Conservation (phyloP, 1,140 invertebrate species). For the Drosophila lacertosa region DNA sequence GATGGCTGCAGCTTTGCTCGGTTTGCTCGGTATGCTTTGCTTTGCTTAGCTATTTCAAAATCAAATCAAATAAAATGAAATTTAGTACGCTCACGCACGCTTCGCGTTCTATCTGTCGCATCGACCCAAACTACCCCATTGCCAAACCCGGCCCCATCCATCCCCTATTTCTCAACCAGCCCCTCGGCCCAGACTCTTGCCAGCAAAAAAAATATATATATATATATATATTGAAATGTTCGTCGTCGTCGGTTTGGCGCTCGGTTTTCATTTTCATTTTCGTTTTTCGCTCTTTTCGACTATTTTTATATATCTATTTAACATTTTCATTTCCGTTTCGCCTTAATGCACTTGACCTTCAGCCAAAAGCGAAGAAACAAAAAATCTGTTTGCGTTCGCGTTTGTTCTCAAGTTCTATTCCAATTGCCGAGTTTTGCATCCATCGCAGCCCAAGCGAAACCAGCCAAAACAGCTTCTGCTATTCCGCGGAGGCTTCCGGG, state of each 20-base stretch:
- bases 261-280: conserved; percentile 43
- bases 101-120: conserved; percentile 4
- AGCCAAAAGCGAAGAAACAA: conserved; percentile 23
- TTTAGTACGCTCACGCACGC: conserved; percentile 71
- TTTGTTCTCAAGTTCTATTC: conserved; percentile 39
- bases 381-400: background rate
- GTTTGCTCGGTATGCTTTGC: background rate
- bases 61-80: conserved; percentile 77
- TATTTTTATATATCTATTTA: conserved; percentile 64
- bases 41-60: conserved; percentile 39
- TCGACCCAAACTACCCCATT: no score
- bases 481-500: conserved; percentile 12
- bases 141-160: background rate
- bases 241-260: conserved; percentile 20
- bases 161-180: background rate
- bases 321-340: conserved; percentile 78
- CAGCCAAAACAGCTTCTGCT: background rate
- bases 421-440: conserved; percentile 15
- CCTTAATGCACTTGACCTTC: conserved; percentile 81
- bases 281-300: conserved; percentile 46
- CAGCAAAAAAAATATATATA: conserved; percentile 28
- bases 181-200: background rate
- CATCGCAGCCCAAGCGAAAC: conserved; percentile 28
- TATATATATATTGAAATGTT: conserved; percentile 33
- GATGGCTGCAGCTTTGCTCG: conserved; percentile 10